Base-by-base conservation (phyloP, 2,113 vertebrate genomes). In the Corythornis cristatus region DNA sequence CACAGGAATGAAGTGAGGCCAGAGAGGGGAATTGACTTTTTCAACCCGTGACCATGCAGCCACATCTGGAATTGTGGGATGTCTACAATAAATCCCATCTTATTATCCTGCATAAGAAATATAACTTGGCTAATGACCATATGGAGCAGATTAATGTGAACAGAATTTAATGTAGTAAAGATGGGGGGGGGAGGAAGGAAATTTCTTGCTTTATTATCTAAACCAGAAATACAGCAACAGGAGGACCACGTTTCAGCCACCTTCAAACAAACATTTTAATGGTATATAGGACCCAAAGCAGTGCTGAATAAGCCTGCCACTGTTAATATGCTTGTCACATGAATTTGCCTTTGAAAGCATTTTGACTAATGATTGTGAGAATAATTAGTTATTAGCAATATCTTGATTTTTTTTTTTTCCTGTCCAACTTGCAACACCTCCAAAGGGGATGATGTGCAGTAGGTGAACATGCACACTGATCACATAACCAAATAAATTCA, bases 81-180 rank as follows among this genome's bases (percentile, higher is more conserved):
- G 66, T 42, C 72, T 88, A 28, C 86, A 90, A 53, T 78, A 94
- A 96, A 96, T 96, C 89, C 83, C 65, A 68, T 83, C 92, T 93
- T 94, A 93, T 94, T 95, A 90, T 68, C 86, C 94, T 79, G 51
- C 25, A 58, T 75, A 57, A 81, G 58, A 96, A 95, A 96, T 88
- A 56, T 67, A 93, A 93, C 85, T 93, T 58, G 86, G 48, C 81
- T 95, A 96, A 96, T 92, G 91, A 95, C 89, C 83, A 82, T 92
- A 93, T 88, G 92, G 96, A 96, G 74, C 89, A 96, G 89, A 90
- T 75, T 86, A 93, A 93, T 82, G 65, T 21, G 71, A 96, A 58
- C 81, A 86, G 81, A 91, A 88, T 48, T 86, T 89, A 74, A 96
- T 96, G 95, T 88, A 67, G 82, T 54, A 75, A 97, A 93, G 92